Evolutionary conservation across 1,140 invertebrate genomes (phyloP), one percentile per base, ranked within the genome.

Genomic region (Anagrus nilaparvatae): DNA sequence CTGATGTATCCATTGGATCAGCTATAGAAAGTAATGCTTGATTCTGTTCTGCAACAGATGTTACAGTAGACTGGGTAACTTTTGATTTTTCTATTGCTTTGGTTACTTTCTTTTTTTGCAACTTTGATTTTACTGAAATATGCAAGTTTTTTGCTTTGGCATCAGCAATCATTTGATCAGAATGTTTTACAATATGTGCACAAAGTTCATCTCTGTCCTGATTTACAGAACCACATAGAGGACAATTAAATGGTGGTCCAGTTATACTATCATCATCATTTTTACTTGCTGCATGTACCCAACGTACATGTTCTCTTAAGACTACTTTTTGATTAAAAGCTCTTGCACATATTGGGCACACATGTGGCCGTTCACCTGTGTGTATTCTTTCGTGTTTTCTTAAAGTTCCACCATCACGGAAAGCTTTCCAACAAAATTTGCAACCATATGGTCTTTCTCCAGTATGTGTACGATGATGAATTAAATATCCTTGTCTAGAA

Each of bases 341-440:
- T 35, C 76, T 68, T 2, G 71, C 63, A 57, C 81, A 84, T 4
- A 79, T 51, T 19, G 72, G 72, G 58, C 81, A 84, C 27, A 72
- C 71, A 45, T 78, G 79, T 1, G 81, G 81, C 32, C 77, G 59
- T 53, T 82, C 78, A 0, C 79, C 73, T 0, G 74, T 77, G 24
- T 78, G 75, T 34, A 72, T 73, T 17, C 72, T 70, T 58, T 80
- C 74, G 42, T 81, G 79, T 40, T 78, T 71, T 20, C 73, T 67
- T 37, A 81, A 55, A 18, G 73, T 74, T 4, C 72, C 73, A 4
- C 72, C 72, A 45, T 74, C 72, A 9, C 71, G 58, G 44, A 88
- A 90, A 31, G 84, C 76, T 56, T 89, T 89, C 52, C 82, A 83
- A 55, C 85, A 88, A 51, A 82, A 84, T 37, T 72, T 75, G 53